Percentiles rank a stretch among this genome's conserved stretches.
phyloP scores from a whole-genome alignment of 2,888 invertebrate species.

The Conus canariensis region DNA sequence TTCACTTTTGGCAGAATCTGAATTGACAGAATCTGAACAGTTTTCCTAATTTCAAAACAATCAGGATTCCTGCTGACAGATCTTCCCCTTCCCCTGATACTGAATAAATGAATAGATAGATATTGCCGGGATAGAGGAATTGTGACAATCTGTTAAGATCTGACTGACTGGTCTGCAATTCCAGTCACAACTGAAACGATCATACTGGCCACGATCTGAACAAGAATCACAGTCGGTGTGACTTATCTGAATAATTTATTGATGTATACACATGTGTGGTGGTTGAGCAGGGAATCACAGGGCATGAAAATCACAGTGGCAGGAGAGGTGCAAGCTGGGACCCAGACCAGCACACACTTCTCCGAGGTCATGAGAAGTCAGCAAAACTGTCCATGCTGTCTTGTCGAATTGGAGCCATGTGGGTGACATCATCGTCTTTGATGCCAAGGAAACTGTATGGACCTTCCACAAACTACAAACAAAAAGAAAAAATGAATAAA shows the following conservation, averaged over 20 bases:
- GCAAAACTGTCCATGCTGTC: conserved; percentile 53
- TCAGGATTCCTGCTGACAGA: no score
- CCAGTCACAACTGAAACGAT: not conserved
- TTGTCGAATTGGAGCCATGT: conserved; percentile 54
- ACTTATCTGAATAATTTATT: conserved; percentile 15
- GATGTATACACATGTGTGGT: not conserved
- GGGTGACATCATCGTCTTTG: conserved; percentile 42
- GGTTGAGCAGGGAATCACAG: conserved; percentile 25
- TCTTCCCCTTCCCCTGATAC: no score
- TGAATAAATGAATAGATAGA: no score
- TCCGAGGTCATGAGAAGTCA: conserved; percentile 48
- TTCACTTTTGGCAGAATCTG: no score
- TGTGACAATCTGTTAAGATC: not conserved
- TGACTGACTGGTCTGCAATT: not conserved
- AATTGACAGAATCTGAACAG: no score
- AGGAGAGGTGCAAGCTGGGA: not conserved
- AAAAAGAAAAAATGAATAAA: not conserved
- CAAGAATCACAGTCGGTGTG: not conserved
- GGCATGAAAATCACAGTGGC: not conserved
- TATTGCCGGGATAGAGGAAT: no score
- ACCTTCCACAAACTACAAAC: conserved; percentile 53
- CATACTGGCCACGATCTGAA: conserved; percentile 17
- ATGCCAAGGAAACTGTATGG: conserved; percentile 54
- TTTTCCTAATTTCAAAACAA: no score
- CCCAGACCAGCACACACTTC: no score